These are phyloP conservation scores for Terrapene triunguis DNA, from an alignment of 2,113 vertebrate species.

Conservation along the genomic window DNA sequence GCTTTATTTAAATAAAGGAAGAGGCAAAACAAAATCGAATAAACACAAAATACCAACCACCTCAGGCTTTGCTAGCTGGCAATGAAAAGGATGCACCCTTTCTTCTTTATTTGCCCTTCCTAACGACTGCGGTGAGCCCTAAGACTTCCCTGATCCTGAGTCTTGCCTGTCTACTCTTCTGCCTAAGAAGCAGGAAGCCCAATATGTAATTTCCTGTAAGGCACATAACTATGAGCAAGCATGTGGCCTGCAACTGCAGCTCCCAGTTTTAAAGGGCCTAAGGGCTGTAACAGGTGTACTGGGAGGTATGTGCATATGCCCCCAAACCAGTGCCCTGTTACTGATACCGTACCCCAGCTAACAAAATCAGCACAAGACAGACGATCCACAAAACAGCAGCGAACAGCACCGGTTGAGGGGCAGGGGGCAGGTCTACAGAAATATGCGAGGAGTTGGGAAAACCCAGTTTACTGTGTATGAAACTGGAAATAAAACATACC, in stretches of 20 bases:
- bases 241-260: slow-evolving; percentile 36
- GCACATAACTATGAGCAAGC: slow-evolving; percentile 44
- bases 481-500: slow-evolving; percentile 28
- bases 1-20: slow-evolving; percentile 13
- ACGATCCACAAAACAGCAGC: background rate
- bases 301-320: background rate
- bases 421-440: background rate
- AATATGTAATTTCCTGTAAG: background rate
- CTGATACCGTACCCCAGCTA: background rate
- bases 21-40: background rate
- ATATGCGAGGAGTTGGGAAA: slow-evolving; percentile 7
- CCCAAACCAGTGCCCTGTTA: background rate
- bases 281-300: background rate
- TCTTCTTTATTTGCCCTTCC: slow-evolving; percentile 26
- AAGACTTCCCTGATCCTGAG: slow-evolving; percentile 28
- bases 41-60: background rate
- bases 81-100: background rate
- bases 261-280: slow-evolving; percentile 18
- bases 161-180: slow-evolving; percentile 29
- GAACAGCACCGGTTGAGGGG: background rate
- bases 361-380: background rate
- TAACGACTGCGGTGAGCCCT: slow-evolving; percentile 24
- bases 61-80: slow-evolving; percentile 47
- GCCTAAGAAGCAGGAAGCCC: background rate
- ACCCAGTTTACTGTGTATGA: slow-evolving; percentile 31